Conservation (phyloP, 2,888 invertebrate species). For the Apomyelois bistriatella region DNA sequence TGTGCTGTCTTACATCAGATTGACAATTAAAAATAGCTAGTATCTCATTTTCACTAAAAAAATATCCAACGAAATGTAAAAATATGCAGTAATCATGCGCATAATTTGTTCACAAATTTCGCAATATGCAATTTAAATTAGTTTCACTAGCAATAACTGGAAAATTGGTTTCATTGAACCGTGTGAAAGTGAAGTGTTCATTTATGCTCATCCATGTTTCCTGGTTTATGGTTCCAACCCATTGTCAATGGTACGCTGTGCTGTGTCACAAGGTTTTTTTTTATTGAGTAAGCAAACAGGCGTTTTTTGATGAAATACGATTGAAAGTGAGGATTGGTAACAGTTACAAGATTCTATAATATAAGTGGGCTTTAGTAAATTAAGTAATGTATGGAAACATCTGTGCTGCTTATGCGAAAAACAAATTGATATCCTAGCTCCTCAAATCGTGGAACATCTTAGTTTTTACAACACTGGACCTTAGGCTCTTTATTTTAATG, state of each 20-base stretch:
- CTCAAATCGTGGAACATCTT: too few species aligned
- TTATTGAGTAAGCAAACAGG: background rate
- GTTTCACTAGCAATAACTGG: slow-evolving; percentile 47
- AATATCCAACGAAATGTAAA: background rate
- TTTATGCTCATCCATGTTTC: slow-evolving; percentile 28
- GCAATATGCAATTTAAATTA: slow-evolving; percentile 27
- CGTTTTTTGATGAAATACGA: too few species aligned
- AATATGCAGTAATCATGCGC: slow-evolving; percentile 2
- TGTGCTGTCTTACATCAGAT: too few species aligned
- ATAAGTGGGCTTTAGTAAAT: too few species aligned
- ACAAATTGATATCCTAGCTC: too few species aligned
- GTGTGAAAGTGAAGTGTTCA: slow-evolving; percentile 37
- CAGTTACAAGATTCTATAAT: too few species aligned
- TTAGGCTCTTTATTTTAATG: background rate
- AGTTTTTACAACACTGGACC: too few species aligned
- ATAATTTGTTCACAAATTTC: slow-evolving; percentile 12
- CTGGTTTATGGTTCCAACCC: background rate
- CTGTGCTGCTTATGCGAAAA: too few species aligned
- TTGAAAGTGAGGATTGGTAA: too few species aligned
- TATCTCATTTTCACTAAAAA: background rate
- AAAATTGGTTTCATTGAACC: slow-evolving; percentile 58
- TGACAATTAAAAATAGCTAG: too few species aligned
- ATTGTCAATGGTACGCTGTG: background rate
- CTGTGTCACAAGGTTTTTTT: background rate
- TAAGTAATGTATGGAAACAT: too few species aligned